Conservation (phyloP, 1,140 invertebrate species). For the Grapholita molesta region DNA sequence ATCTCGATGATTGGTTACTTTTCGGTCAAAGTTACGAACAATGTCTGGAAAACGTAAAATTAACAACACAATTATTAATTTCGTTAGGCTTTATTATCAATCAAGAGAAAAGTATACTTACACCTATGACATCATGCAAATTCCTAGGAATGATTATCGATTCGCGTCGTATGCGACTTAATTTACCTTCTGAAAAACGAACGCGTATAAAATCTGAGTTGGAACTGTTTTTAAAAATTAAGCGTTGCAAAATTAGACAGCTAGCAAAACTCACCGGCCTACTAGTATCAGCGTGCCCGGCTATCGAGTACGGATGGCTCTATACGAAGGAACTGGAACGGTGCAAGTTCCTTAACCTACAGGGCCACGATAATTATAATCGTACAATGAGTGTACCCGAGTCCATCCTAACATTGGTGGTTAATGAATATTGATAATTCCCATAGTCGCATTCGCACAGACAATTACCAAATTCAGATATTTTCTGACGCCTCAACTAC, state of each 20-base stretch:
- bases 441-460: slow-evolving; percentile 22
- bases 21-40: slow-evolving; percentile 8
- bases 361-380: slow-evolving; percentile 20
- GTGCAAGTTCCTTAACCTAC: slow-evolving; percentile 23
- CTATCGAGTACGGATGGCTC: slow-evolving; percentile 29
- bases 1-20: slow-evolving; percentile 17
- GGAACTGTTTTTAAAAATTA: slow-evolving; percentile 1
- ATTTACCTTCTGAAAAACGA: slow-evolving; percentile 3
- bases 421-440: slow-evolving; percentile 24
- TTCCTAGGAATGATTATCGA: slow-evolving; percentile 17
- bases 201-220: background rate
- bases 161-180: background rate
- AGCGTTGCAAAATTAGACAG: slow-evolving; percentile 34
- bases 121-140: background rate
- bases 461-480: slow-evolving; percentile 28
- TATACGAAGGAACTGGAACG: slow-evolving; percentile 33
- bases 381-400: background rate
- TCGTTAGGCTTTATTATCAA: slow-evolving; percentile 19
- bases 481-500: slow-evolving; percentile 40
- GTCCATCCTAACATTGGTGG: slow-evolving; percentile 35
- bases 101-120: slow-evolving; percentile 7
- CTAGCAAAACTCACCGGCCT: slow-evolving; percentile 33
- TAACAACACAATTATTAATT: background rate
- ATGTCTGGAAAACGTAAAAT: background rate
- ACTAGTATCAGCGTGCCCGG: slow-evolving; percentile 31